Base-by-base conservation (phyloP, 2,888 invertebrate species). In the Patella pellucida region DNA sequence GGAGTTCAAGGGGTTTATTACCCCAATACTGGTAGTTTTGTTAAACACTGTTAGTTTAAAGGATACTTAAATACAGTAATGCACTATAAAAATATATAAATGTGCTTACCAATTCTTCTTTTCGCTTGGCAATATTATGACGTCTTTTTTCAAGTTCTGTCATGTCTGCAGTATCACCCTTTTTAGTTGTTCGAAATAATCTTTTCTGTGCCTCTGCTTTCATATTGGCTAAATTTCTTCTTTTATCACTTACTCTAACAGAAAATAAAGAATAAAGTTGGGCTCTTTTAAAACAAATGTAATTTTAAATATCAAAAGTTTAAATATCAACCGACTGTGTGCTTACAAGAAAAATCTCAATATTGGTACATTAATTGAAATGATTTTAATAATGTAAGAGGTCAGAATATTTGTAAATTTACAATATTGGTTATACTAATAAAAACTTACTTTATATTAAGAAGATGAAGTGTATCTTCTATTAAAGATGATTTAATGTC, bases 141-240 rank as follows among this genome's bases (percentile, higher is more conserved):
- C 79, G 79, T 81, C 85, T 85, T 77, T 85, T 88, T 41, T 88
- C 87, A 15, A 83, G 72, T 51, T 89, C 89, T 11, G 85, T 78
- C 71, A 84, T 76, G 27, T 88, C 86, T 15, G 79, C 76, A 16
- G 71, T 75, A n/a, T 89, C 88, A 0, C 82, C 77, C 68, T 88
- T 82, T 73, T 88, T 87, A 31, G 80, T 83, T 7, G 86, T 83
- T 23, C 87, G 82, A 78, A 90, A 86, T 56, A 91, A 80, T 15
- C 91, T 79, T 72, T 85, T 86, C 82, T 91, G 90, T 0, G 90
- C 86, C 76, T 90, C 87, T 7, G 89, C 86, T 79, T 91, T 91
- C 81, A 91, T 90, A 31, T 87, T 89, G 67, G 87, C 89, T 68
- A 89, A 82, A 77, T 89, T 90, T 72, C 87, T 85, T 69, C 86